Evolutionary conservation across 1,140 invertebrate genomes (phyloP).

Genomic region (Bombus pascuorum): DNA sequence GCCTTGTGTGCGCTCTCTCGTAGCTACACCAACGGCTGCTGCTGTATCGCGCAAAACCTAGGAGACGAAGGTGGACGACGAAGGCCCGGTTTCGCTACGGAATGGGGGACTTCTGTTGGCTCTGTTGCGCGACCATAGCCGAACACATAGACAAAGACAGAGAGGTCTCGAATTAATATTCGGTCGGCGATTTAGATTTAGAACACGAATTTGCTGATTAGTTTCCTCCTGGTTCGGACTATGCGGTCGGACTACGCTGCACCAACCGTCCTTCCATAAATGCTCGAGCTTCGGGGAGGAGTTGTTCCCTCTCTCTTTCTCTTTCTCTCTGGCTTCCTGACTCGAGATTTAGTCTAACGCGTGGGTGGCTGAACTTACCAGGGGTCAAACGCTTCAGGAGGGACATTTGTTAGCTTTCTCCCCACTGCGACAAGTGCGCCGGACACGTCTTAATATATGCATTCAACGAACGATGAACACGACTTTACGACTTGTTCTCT

Average conservation of each 20-base stretch:
- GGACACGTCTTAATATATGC: constrained; percentile 72
- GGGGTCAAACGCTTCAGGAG: constrained; percentile 67
- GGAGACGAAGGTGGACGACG: constrained; percentile 35
- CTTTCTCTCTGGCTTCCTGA: constrained; percentile 12
- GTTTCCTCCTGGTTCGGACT: constrained; percentile 55
- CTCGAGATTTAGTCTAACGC: constrained; percentile 60
- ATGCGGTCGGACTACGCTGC: constrained; percentile 54
- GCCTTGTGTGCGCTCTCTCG: constrained; percentile 25
- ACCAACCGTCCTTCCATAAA: constrained; percentile 54
- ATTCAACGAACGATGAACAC: constrained; percentile 61
- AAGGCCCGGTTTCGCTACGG: constrained; percentile 17
- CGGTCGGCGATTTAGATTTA: constrained; percentile 73
- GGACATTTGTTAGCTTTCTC: constrained; percentile 66
- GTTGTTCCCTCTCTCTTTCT: background rate
- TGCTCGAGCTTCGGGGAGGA: background rate
- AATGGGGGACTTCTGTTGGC: background rate
- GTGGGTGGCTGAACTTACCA: constrained; percentile 49
- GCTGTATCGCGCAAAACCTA: constrained; percentile 70
- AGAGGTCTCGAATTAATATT: constrained; percentile 68
- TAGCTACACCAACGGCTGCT: constrained; percentile 50
- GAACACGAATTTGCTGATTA: constrained; percentile 73
- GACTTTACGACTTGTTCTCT: constrained; percentile 38
- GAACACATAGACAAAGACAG: background rate
- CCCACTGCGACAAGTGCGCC: constrained; percentile 67
- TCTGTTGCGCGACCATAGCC: background rate